Conservation (phyloP, 2,888 invertebrate species). For the Choristoneura rosaceana region DNA sequence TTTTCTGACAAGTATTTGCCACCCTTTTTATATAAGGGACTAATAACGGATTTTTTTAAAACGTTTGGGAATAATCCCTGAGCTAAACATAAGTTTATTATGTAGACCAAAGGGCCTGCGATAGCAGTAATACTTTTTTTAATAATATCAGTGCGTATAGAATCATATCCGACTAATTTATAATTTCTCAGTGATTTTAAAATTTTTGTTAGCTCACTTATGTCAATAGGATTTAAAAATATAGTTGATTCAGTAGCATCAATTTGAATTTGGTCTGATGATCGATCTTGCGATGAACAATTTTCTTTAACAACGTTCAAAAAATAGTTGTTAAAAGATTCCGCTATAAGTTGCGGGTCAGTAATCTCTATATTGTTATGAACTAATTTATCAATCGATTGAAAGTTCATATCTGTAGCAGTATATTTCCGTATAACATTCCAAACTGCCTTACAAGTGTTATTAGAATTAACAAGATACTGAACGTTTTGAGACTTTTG, state of each 20-base stretch:
- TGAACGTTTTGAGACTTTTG: constrained; percentile 11
- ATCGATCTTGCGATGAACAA: neutral
- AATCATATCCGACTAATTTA: constrained; percentile 40
- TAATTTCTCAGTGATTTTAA: constrained; percentile 39
- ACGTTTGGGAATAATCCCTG: too few relatives aligned
- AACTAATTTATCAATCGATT: neutral
- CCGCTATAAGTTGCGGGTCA: constrained; percentile 2
- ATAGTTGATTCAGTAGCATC: neutral
- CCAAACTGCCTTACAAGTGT: constrained; percentile 15
- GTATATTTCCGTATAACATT: constrained; percentile 9
- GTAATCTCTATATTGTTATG: neutral
- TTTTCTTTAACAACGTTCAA: neutral
- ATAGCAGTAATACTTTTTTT: constrained; percentile 14
- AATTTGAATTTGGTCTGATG: neutral
- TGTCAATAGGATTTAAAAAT: neutral
- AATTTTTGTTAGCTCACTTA: neutral
- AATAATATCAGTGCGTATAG: constrained; percentile 33
- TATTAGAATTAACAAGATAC: neutral
- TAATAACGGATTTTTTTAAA: constrained; percentile 41
- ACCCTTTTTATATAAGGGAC: constrained; percentile 42
- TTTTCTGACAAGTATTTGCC: constrained; percentile 15
- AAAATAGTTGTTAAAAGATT: constrained; percentile 11
- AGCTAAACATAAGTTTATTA: too few relatives aligned
- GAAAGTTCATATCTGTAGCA: too few relatives aligned
- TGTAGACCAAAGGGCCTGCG: constrained; percentile 1